phyloP scores from a whole-genome alignment of 2,888 invertebrate genomes.

The Diachrysia chrysitis region DNA sequence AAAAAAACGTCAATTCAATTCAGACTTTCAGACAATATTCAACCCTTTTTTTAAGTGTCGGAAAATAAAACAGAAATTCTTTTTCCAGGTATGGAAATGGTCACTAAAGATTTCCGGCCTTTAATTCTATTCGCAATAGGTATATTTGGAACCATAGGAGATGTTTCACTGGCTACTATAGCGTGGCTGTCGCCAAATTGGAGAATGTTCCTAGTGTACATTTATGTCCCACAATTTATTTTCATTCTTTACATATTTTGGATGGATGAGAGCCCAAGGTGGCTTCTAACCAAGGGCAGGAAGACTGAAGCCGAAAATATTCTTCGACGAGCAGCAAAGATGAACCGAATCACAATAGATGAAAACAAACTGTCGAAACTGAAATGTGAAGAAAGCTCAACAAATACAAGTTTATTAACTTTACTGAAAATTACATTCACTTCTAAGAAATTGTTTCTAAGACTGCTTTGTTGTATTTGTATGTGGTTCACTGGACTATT shows the following conservation, averaged over 20 bases:
- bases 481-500: slow-evolving; percentile 75
- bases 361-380: slow-evolving; percentile 63
- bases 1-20: too few relatives aligned
- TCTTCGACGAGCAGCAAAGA: slow-evolving; percentile 88
- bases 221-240: slow-evolving; percentile 91
- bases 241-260: slow-evolving; percentile 91
- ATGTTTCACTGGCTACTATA: slow-evolving; percentile 35
- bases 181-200: slow-evolving; percentile 88
- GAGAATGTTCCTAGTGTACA: slow-evolving; percentile 90
- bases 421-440: slow-evolving; percentile 58
- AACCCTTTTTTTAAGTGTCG: too few relatives aligned
- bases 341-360: slow-evolving; percentile 68
- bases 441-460: slow-evolving; percentile 64
- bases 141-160: slow-evolving; percentile 32
- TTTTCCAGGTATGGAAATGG: slow-evolving; percentile 80
- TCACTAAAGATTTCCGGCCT: slow-evolving; percentile 62
- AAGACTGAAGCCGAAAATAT: slow-evolving; percentile 90
- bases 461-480: slow-evolving; percentile 69
- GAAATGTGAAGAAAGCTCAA: slow-evolving; percentile 60
- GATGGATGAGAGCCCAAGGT: slow-evolving; percentile 92
- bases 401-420: slow-evolving; percentile 21
- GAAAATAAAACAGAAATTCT: too few relatives aligned
- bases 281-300: slow-evolving; percentile 92
- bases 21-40: too few relatives aligned
- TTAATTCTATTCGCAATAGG: slow-evolving; percentile 50